Base-by-base conservation (phyloP, 2,888 invertebrate species). In the Boloria euphrosyne region DNA sequence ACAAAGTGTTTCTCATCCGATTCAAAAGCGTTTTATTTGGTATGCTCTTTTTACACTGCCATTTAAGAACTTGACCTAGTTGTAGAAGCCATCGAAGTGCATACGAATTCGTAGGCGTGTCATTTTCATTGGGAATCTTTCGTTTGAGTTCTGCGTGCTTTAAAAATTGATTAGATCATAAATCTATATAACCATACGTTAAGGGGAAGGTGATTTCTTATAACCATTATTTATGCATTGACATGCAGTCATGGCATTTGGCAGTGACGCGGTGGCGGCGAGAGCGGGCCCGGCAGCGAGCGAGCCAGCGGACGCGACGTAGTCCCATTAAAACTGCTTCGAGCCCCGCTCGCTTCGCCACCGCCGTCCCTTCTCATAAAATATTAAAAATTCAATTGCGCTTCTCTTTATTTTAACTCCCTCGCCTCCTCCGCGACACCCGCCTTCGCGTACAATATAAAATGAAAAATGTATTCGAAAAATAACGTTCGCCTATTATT, bases 371-470 rank as follows among this genome's bases (percentile, higher is more conserved):
- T 89, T 89, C 91, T 91, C 92, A 90, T 92, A 89, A 90, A 92
- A 93, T 92, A 92, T 93, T 92, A 91, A 92, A 92, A 91, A 92
- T 91, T 91, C 90, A 91, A 91, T 92, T 90, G 92, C 90, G 89
- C 89, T 90, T 89, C 92, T 92, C 90, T 92, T 91, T 93, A 92
- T 92, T 91, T 90, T 89, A 89, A 87, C 89, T 85, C 89, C 89
- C 87, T 85, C 83, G 78, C 85, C 82, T 76, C 84, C 82, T 80
- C 79, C 80, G 80, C 82, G 82, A 83, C 86, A 80, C 84, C 85
- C 80, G 78, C 81, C 80, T 82, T 82, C 82, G 82, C 81, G 82
- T 86, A 90, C 87, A 89, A 89, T 89, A 89, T 87, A 88, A 90
- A 91, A 91, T 91, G 89, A 90, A 89, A 91, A 89, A 91, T 90